Conservation (phyloP, 2,113 vertebrate genomes). For the Tapirus terrestris region DNA sequence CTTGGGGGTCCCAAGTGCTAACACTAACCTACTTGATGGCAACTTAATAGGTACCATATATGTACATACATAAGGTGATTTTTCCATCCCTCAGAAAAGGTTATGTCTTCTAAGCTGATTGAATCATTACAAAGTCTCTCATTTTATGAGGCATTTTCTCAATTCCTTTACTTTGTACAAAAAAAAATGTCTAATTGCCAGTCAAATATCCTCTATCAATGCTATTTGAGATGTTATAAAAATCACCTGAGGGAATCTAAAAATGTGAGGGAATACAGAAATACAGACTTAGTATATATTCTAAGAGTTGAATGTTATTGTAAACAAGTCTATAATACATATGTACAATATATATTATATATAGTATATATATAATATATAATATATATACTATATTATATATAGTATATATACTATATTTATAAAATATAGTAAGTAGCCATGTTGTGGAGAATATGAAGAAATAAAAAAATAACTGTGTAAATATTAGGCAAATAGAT, state of each 20-base stretch:
- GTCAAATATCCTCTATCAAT: neutral
- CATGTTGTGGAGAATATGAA: neutral
- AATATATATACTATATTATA: neutral
- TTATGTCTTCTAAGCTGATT: neutral
- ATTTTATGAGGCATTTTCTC: conserved; percentile 13
- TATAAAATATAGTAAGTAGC: neutral
- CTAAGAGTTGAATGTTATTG: neutral
- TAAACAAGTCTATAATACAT: neutral
- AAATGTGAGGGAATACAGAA: neutral
- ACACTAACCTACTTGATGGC: neutral
- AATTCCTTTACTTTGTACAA: neutral
- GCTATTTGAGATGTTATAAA: conserved; percentile 4
- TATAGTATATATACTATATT: too few relatives aligned
- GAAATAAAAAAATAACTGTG: neutral
- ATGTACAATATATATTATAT: too few relatives aligned
- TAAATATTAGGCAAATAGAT: neutral
- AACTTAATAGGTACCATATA: neutral
- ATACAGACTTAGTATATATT: neutral
- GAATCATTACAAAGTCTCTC: neutral
- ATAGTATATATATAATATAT: neutral
- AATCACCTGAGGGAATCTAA: neutral
- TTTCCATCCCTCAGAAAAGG: neutral
- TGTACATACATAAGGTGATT: neutral
- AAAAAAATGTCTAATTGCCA: neutral
- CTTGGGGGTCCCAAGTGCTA: neutral